These are phyloP conservation scores for Chroicocephalus ridibundus DNA, from an alignment of 2,113 vertebrate genomes.

Conservation along the genomic window DNA sequence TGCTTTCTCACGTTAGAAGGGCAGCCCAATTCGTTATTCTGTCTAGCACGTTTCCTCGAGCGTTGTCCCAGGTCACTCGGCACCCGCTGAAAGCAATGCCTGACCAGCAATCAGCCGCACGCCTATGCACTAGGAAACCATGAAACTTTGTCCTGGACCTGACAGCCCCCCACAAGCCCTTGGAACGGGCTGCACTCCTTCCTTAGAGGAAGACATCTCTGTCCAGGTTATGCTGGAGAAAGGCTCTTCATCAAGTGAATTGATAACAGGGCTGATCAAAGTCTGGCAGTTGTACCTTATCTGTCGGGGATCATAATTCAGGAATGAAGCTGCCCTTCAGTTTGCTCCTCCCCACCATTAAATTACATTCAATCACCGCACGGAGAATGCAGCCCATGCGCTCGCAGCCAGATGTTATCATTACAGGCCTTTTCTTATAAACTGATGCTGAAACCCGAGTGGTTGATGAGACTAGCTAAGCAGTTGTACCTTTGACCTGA, in stretches of 20 bases:
- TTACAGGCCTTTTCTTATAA: conserved; percentile 80
- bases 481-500: conserved; percentile 88
- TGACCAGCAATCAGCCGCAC: background rate
- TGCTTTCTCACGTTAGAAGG: background rate
- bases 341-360: conserved; percentile 76
- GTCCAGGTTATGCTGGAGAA: background rate
- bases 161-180: background rate
- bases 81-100: background rate
- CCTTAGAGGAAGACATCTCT: background rate
- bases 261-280: conserved; percentile 66
- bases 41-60: background rate
- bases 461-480: conserved; percentile 87
- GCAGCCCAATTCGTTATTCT: background rate
- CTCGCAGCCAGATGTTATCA: conserved; percentile 85
- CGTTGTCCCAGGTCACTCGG: background rate
- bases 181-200: background rate
- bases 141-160: background rate
- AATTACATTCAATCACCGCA: conserved; percentile 77
- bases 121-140: background rate
- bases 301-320: conserved; percentile 73
- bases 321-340: conserved; percentile 68
- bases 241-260: conserved; percentile 35
- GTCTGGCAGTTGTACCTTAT: conserved; percentile 71
- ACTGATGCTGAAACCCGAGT: conserved; percentile 83
- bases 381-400: conserved; percentile 69